These are phyloP conservation scores for Fopius arisanus DNA, from an alignment of 1,140 invertebrate species.

Conservation along the genomic window DNA sequence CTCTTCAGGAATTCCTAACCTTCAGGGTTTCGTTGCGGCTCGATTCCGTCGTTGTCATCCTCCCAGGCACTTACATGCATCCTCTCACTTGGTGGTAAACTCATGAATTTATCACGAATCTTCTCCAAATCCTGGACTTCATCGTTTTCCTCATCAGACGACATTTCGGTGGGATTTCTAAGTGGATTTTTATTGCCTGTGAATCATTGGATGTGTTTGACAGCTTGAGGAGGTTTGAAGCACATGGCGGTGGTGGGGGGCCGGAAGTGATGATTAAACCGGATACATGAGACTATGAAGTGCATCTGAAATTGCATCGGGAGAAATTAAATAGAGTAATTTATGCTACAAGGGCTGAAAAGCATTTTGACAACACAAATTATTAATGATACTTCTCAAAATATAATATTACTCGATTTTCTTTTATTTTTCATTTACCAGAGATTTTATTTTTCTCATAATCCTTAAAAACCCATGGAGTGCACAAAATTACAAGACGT, in stretches of 20 bases:
- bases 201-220: too few relatives aligned
- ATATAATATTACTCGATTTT: too few relatives aligned
- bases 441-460: not conserved
- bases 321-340: too few relatives aligned
- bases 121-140: slow-evolving; percentile 51
- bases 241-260: not conserved
- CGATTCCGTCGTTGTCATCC: slow-evolving; percentile 64
- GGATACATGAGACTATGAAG: not conserved
- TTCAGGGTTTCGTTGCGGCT: slow-evolving; percentile 61
- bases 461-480: slow-evolving; percentile 7
- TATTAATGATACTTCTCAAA: not conserved
- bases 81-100: slow-evolving; percentile 45
- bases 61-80: slow-evolving; percentile 68
- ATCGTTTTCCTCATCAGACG: slow-evolving; percentile 58
- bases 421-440: not conserved
- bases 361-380: too few relatives aligned
- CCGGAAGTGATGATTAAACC: not conserved
- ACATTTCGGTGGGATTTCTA: slow-evolving; percentile 29
- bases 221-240: not conserved
- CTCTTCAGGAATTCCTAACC: slow-evolving; percentile 57
- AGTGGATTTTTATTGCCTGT: too few relatives aligned
- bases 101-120: slow-evolving; percentile 54
- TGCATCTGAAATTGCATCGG: too few relatives aligned
- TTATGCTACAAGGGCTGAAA: too few relatives aligned
- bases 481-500: slow-evolving; percentile 46